Conservation (phyloP, 1,140 invertebrate species). For the Cotesia chilonis region DNA sequence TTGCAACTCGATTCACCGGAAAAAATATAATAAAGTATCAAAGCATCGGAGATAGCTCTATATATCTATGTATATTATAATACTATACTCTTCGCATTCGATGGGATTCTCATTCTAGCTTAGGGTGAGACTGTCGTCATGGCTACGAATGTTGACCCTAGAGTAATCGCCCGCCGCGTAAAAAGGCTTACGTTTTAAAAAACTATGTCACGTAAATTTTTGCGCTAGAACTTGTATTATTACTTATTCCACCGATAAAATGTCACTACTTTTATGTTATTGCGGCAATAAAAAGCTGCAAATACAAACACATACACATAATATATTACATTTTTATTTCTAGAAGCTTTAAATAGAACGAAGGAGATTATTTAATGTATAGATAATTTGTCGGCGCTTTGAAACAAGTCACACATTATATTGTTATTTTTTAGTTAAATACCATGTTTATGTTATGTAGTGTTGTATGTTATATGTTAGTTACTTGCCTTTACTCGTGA, state of each 20-base stretch:
- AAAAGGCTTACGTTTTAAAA: constrained; percentile 45
- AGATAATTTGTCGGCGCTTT: too few species aligned
- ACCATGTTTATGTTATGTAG: constrained; percentile 1
- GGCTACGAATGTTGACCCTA: constrained; percentile 58
- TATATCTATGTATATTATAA: too few species aligned
- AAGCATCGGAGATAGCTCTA: constrained; percentile 8
- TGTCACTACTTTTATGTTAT: too few species aligned
- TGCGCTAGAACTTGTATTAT: constrained; percentile 30
- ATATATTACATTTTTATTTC: too few species aligned
- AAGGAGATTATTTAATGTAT: too few species aligned
- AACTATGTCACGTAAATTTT: constrained; percentile 55
- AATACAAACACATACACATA: too few species aligned
- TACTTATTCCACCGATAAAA: neutral
- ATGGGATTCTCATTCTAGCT: constrained; percentile 7
- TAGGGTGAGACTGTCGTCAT: constrained; percentile 45
- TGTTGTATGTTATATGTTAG: too few species aligned
- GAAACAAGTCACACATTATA: neutral
- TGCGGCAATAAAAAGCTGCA: neutral
- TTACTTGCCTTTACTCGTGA: constrained; percentile 72
- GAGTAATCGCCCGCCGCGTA: constrained; percentile 27
- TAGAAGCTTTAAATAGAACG: neutral
- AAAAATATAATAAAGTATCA: constrained; percentile 11
- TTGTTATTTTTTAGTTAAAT: constrained; percentile 7
- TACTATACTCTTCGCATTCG: neutral
- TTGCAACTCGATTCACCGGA: neutral